Evolutionary conservation across 2,888 invertebrate genomes (phyloP).

Genomic region (Lamellibrachia columna): DNA sequence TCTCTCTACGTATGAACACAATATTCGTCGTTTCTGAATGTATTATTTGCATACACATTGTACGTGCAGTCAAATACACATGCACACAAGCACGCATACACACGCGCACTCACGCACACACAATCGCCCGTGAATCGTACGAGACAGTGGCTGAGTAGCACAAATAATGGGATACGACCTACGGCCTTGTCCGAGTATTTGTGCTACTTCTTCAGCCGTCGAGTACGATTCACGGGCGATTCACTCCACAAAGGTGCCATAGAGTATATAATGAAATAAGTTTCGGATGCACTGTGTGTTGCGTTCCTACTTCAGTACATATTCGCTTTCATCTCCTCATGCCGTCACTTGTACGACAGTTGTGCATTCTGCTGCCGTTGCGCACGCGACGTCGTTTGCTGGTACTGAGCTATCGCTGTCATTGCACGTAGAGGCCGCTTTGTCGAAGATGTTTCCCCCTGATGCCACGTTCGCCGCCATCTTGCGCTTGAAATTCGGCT

Average conservation of each 20-base stretch:
- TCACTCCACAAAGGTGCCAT: not conserved
- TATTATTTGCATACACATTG: not conserved
- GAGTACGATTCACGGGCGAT: no score
- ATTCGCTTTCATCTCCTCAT: not conserved
- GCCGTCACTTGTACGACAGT: not conserved
- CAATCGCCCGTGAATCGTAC: no score
- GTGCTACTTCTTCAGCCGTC: no score
- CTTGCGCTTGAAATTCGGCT: constrained; percentile 7
- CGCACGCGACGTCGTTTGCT: not conserved
- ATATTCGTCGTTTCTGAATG: no score
- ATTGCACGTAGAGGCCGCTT: not conserved
- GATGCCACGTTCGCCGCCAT: not conserved
- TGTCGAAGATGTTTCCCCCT: not conserved
- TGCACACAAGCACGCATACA: no score
- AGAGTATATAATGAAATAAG: not conserved
- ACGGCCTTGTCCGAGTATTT: no score
- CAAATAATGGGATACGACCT: not conserved
- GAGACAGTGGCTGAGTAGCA: no score
- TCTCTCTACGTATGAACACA: not conserved
- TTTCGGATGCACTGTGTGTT: not conserved
- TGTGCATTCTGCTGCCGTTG: not conserved
- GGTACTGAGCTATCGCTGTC: not conserved
- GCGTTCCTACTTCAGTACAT: not conserved
- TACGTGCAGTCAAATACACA: not conserved
- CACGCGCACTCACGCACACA: no score